Base-by-base conservation (phyloP, 2,888 invertebrate genomes). In the Platycnemis pennipes region DNA sequence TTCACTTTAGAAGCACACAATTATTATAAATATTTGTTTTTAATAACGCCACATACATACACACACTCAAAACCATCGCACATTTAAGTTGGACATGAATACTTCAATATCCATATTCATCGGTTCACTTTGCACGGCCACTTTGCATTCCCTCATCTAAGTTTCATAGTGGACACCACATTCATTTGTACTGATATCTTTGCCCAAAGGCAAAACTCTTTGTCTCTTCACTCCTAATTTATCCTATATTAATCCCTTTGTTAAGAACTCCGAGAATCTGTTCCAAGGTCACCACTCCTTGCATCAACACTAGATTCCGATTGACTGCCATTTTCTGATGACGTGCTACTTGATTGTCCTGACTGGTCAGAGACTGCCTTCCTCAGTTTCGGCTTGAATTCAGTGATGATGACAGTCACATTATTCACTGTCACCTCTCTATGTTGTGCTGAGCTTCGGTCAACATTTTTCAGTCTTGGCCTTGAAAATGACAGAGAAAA, bases 391-490 rank as follows among this genome's bases (percentile, higher is more conserved):
- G 98, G 98, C 96, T 98, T 98, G 96, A 99, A 99, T 97, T 99
- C 99, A 94, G 99, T 99, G 96, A 99, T 99, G 95, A 99, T 98
- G 95, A 99, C 99, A 94, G 99, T 99, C 95, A 99, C 99, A 96
- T 99, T 99, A 96, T 99, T 99, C 63, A 99, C 99, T 94, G 99
- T 99, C 95, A 99, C 99, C 97, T 99, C 99, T 96, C 99, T 98
- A 94, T 99, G 99, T 96, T 99, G 98, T 46, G 99, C 99, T 56
- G 98, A 98, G 96, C 98, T 99, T 94, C 99, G 97, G 96, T 99
- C 99, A 94, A 99, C 98, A 96, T 99, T 99, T 97, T 98, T 99
- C 96, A 99, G 98, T 95, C 99, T 97, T 2, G 99, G 98, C 94
- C 96, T 97, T 95, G 87, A 96, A 95, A 77, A 95, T 44, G 37